These are phyloP conservation scores for Rotaria magnacalcarata DNA, from an alignment of 2,888 invertebrate species.

Conservation along the genomic window DNA sequence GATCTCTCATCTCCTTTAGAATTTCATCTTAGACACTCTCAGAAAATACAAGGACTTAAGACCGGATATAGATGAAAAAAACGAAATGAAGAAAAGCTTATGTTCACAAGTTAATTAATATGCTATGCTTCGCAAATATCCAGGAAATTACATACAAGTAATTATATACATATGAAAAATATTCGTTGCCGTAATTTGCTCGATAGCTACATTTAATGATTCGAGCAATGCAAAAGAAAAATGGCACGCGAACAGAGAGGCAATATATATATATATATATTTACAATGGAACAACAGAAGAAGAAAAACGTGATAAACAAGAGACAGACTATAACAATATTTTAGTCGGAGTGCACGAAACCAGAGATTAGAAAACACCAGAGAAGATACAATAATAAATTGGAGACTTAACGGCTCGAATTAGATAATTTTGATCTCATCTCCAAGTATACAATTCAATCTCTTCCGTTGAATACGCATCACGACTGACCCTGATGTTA, in stretches of 20 bases:
- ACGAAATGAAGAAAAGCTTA: background rate
- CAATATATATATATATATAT: slow-evolving; percentile 29
- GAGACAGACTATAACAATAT: slow-evolving; percentile 23
- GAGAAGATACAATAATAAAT: background rate
- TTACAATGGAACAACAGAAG: slow-evolving; percentile 18
- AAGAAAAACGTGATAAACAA: slow-evolving; percentile 6
- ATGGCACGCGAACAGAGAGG: slow-evolving; percentile 28
- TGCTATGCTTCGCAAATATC: slow-evolving; percentile 9
- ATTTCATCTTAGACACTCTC: background rate
- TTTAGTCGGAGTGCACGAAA: background rate
- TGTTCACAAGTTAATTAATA: background rate
- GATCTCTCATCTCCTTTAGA: background rate
- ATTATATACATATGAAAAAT: slow-evolving; percentile 14
- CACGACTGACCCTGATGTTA: slow-evolving; percentile 26
- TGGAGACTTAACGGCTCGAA: slow-evolving; percentile 22
- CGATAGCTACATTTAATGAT: slow-evolving; percentile 18
- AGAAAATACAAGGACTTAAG: background rate
- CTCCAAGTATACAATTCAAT: background rate
- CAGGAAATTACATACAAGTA: background rate
- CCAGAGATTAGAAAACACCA: background rate
- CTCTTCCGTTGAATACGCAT: background rate
- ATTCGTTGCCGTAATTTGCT: slow-evolving; percentile 6
- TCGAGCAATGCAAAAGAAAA: background rate
- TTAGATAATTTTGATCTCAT: background rate
- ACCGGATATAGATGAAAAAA: slow-evolving; percentile 12